Conservation (phyloP, 2,113 vertebrate genomes). For the Anhinga rufa region DNA sequence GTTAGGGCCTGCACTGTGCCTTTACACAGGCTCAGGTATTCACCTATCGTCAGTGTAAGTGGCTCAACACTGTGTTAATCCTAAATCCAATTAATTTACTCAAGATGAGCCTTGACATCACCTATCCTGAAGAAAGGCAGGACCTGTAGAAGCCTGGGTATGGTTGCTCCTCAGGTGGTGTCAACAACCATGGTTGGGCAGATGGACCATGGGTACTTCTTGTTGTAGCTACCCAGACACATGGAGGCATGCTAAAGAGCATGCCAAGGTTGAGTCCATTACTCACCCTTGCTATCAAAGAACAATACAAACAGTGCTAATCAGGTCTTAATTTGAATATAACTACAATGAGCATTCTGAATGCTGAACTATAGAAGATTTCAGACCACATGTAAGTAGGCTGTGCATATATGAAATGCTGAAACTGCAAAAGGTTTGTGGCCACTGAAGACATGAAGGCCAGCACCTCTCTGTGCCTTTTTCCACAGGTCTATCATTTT, state of each 20-base stretch:
- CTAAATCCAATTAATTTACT: neutral
- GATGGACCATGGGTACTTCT: neutral
- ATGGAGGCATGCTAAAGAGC: neutral
- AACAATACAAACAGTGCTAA: neutral
- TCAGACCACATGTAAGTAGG: neutral
- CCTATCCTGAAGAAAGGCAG: neutral
- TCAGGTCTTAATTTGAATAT: neutral
- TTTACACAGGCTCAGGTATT: neutral
- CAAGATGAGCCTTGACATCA: neutral
- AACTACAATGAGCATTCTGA: neutral
- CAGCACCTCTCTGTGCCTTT: neutral
- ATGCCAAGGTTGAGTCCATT: neutral
- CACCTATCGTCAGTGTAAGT: accelerated
- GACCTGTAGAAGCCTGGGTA: neutral
- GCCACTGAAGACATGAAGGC: neutral
- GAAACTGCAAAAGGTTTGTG: neutral
- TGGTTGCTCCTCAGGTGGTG: neutral
- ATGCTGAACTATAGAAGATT: neutral
- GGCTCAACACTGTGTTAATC: neutral
- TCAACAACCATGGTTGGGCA: neutral
- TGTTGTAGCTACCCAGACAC: neutral
- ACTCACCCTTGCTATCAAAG: neutral
- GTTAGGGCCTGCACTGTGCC: neutral
- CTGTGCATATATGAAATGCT: neutral
- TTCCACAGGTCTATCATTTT: neutral